Conservation (phyloP, 2,797 vertebrate genomes). For the Phrynocephalus forsythii region DNA sequence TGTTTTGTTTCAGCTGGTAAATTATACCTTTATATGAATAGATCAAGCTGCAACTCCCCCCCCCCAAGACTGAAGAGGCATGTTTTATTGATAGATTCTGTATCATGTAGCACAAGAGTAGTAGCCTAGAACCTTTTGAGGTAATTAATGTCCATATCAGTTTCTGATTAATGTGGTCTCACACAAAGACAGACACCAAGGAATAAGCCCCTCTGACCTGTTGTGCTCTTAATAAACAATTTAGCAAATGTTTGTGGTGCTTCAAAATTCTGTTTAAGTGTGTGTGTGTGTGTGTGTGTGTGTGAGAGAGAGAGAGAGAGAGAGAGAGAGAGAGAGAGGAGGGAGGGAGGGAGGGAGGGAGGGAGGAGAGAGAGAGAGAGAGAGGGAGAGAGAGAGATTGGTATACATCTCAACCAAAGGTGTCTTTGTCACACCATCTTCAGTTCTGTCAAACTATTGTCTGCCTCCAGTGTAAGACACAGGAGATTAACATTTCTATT, state of each 20-base stretch:
- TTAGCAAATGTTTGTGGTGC: not conserved
- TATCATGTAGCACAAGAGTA: not conserved
- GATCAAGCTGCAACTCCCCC: not conserved
- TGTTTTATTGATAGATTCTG: not conserved
- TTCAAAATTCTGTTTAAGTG: not conserved
- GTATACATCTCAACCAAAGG: not conserved
- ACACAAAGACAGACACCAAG: not conserved
- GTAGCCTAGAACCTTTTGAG: not conserved
- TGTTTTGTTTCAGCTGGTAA: too few species aligned
- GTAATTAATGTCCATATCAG: not conserved
- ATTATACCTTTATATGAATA: too few species aligned
- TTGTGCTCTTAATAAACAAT: not conserved
- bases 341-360: too few species aligned
- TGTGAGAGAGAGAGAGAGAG: too few species aligned
- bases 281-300: too few species aligned
- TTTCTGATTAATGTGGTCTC: not conserved
- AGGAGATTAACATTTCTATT: constrained; percentile 8
- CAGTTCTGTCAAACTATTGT: not conserved
- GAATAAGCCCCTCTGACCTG: not conserved
- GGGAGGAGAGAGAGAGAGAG: too few species aligned
- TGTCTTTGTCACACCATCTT: not conserved
- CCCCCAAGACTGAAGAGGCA: not conserved
- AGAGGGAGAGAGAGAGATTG: not conserved
- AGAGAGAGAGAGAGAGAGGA: too few species aligned
- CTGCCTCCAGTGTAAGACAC: constrained; percentile 1